Evolutionary conservation across 2,797 vertebrate species (phyloP).

Genomic region (Poecilia picta): DNA sequence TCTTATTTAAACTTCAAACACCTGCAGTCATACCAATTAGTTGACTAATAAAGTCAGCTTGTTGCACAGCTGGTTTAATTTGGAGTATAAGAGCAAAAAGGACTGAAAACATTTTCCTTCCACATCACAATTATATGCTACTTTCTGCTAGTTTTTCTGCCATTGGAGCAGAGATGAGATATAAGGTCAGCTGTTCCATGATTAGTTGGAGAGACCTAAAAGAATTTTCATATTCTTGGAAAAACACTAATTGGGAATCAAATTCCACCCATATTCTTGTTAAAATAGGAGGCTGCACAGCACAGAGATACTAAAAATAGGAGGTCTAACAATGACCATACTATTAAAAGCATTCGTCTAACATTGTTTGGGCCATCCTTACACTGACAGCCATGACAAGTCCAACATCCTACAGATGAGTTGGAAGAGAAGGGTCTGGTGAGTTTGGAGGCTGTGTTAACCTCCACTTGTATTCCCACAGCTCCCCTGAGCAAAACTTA

Average conservation of each 20-base stretch:
- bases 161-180: background rate
- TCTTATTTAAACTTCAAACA: background rate
- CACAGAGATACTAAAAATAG: background rate
- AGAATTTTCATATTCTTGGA: background rate
- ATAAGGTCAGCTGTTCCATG: background rate
- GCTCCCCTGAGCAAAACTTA: background rate
- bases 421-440: background rate
- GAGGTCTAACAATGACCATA: background rate
- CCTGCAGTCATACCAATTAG: background rate
- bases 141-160: background rate
- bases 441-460: background rate
- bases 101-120: background rate
- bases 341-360: background rate
- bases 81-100: background rate
- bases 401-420: background rate
- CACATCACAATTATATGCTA: no score
- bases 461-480: background rate
- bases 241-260: background rate
- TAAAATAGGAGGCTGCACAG: background rate
- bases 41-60: background rate
- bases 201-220: background rate
- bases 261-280: background rate
- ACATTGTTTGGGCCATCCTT: conserved; percentile 4
- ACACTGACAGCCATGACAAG: background rate
- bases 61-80: background rate